Conservation (phyloP, 2,797 vertebrate species). For the Crocodylus rhombifer region DNA sequence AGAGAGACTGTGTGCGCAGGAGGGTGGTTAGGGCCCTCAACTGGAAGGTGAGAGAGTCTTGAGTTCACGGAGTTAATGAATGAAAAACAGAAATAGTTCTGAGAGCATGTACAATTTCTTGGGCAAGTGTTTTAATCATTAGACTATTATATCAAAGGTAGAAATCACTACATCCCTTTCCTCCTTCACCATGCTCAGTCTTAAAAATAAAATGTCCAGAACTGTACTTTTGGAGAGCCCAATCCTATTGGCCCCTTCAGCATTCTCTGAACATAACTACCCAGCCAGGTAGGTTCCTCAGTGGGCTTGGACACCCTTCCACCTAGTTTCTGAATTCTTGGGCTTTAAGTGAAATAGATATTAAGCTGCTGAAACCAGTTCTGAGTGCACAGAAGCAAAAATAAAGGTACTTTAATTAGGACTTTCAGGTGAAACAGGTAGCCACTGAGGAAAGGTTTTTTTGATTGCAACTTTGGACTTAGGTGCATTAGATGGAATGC, state of each 20-base stretch:
- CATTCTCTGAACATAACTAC: too few relatives aligned
- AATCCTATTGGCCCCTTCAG: neutral
- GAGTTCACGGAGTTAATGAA: too few relatives aligned
- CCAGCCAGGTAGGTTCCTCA: too few relatives aligned
- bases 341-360: neutral
- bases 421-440: neutral
- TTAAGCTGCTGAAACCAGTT: neutral
- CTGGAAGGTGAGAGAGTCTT: too few relatives aligned
- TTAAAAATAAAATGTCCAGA: neutral
- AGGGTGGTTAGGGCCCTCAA: too few relatives aligned
- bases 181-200: neutral
- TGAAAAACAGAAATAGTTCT: too few relatives aligned
- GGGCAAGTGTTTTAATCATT: neutral
- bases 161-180: neutral
- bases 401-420: neutral
- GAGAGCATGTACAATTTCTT: neutral
- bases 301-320: too few relatives aligned
- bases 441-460: neutral
- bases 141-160: neutral
- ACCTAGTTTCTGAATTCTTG: too few relatives aligned
- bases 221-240: neutral
- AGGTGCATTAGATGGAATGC: neutral
- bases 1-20: too few relatives aligned
- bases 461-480: neutral
- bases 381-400: neutral